Base-by-base conservation (phyloP, 1,140 invertebrate genomes). In the Drosophila novamexicana region DNA sequence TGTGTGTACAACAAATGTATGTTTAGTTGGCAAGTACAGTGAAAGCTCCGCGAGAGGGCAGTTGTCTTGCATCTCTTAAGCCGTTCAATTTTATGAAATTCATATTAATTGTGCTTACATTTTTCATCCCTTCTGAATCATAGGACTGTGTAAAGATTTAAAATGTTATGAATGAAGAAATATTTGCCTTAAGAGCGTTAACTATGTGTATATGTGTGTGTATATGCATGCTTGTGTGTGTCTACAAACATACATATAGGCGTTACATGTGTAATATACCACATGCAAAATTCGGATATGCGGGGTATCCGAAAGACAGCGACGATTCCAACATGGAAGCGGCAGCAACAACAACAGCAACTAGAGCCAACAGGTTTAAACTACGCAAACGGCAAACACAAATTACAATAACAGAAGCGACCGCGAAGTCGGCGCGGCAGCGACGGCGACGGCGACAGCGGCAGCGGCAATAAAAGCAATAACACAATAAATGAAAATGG, bases 391-490 rank as follows among this genome's bases (percentile, higher is more conserved):
- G 58, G 63, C 67, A 76, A 76, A 72, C 44, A 71, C 59, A 76
- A 81, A 80, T 76, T 81, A 81, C 77, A 81, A 81, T 73, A 80
- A 79, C 77, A 81, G 68, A 76, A 81, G 77, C 79, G 42, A 71
- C 72, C 72, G 72, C 72, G 59, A 70, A 75, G 52, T 59, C 52
- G 59, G 32, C 54, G 40, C 45, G 16, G 34, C 50, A 61, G 61
- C 42, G 40, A 42, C 37, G 16, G 14, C 34, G 54, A 36, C 44
- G 37, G 61, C 42, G 40, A 42, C 37, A 18, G 32, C 49, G 36
- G 16, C 72, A 58, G 45, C 54, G 39, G 36, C 54, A 65, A 56
- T 66, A 62, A 77, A 66, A 77, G 74, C 74, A 67, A 75, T 44
- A 79, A 68, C 57, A 77, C 65, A 77, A 73, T 73, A 74, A 72